A percentile compares a stretch with the other conserved stretches of the same genome.
These are phyloP conservation scores for Luperina nickerlii DNA, from an alignment of 2,888 invertebrate genomes.

Conservation along the genomic window DNA sequence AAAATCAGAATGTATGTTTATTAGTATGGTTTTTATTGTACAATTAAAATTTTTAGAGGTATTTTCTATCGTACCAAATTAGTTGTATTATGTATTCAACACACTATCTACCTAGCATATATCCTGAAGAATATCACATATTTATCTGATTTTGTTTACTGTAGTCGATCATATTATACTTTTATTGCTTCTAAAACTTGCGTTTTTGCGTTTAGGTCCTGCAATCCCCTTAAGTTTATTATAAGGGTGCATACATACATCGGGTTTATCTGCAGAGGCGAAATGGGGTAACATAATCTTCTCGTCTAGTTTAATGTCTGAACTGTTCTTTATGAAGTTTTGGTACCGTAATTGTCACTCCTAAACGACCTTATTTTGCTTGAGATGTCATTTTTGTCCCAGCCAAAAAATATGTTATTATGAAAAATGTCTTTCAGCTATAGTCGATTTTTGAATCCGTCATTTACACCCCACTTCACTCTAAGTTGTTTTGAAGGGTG, in stretches of 20 bases:
- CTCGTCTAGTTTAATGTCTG: background rate
- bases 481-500: conserved; percentile 18
- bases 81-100: too few relatives aligned
- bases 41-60: too few relatives aligned
- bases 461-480: conserved; percentile 32
- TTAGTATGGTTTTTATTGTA: too few relatives aligned
- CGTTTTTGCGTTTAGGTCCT: too few relatives aligned
- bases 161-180: too few relatives aligned
- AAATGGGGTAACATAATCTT: background rate
- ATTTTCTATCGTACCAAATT: too few relatives aligned
- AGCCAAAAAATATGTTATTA: background rate
- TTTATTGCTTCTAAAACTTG: too few relatives aligned
- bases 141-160: too few relatives aligned
- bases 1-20: too few relatives aligned
- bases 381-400: background rate
- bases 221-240: background rate
- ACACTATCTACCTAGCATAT: too few relatives aligned
- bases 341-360: background rate
- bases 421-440: background rate
- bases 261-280: background rate
- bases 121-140: too few relatives aligned
- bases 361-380: background rate
- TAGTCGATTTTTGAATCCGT: conserved; percentile 31
- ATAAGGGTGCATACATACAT: background rate
- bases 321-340: background rate